Base-by-base conservation (phyloP, 2,113 vertebrate species). In the Coryphaenoides rupestris region DNA sequence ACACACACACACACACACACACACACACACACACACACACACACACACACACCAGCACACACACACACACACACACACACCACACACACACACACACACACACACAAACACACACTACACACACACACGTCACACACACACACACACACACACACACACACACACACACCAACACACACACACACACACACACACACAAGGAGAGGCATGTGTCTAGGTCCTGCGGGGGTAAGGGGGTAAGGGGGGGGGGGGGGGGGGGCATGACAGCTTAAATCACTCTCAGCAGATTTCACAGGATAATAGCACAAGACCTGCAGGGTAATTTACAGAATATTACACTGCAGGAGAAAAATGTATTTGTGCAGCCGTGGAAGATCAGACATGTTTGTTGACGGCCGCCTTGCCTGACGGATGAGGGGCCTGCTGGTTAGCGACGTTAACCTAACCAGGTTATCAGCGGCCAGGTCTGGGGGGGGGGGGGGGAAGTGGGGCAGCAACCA, bases 261-360 rank as follows among this genome's bases (percentile, higher is more conserved):
- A 78, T 56, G 68, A 73, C 60, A 73, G 72, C 74, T 82, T 83
- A 79, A 75, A 77, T 68, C 55, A 76, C 65, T 75, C 68, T 80
- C 72, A 86, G 75, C 66, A 83, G 81, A 86, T 85, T 86, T 85
- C 68, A 62, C 77, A 58, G 78, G 66, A 86, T 81, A 79, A 84
- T 68, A 76, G 76, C 70, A 74, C 24, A 64, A 78, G 75, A 85
- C 82, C 72, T 75, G 66, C 21, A 63, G 70, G 2, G 14, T 68
- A 60, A 66, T 84, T 76, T 19, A n/a, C 60, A 45, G 63, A 76
- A 84, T 75, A 80, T 78, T 79, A 69, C 22, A 46, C 67, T 3
- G 62, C 55, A 23, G 64, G 54, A n/a, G 61, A 50, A 60, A 79
- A 21, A 7, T n/a, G 53, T 75, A 80, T 83, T 68, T 83, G 71